Evolutionary conservation across 1,140 invertebrate species (phyloP).

Genomic region (Trypoxylus dichotomus): DNA sequence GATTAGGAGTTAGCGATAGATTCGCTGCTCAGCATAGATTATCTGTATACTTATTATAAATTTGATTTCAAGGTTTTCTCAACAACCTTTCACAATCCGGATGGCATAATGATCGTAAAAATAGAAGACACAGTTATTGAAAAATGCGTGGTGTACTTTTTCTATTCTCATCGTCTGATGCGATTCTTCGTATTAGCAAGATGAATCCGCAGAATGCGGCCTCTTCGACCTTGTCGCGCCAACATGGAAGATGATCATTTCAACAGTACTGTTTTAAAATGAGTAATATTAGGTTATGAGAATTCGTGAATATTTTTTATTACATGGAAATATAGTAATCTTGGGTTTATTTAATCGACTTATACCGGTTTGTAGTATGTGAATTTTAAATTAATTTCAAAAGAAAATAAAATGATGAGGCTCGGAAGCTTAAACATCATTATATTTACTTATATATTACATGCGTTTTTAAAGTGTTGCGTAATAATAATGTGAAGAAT

Average conservation of each 20-base stretch:
- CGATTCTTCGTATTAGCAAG: background rate
- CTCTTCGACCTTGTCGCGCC: background rate
- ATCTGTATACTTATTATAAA: background rate
- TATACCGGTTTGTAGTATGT: background rate
- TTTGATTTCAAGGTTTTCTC: background rate
- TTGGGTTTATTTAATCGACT: background rate
- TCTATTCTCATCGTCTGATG: constrained; percentile 1
- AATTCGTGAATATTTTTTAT: background rate
- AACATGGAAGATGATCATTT: background rate
- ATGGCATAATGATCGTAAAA: background rate
- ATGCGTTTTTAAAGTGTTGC: too few species aligned
- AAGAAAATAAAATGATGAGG: too few species aligned
- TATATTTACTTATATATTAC: too few species aligned
- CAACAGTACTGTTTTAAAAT: background rate
- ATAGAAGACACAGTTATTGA: constrained; percentile 23
- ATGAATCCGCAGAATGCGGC: background rate
- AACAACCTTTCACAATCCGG: constrained; percentile 10
- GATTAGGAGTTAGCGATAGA: background rate
- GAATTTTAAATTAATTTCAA: background rate
- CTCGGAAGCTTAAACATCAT: too few species aligned
- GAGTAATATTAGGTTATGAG: background rate
- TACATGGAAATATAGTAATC: background rate
- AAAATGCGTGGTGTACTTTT: constrained; percentile 1
- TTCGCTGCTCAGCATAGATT: background rate
- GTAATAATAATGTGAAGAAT: too few species aligned